Conservation (phyloP, 2,797 vertebrate genomes). For the Enteromius argenteus region DNA sequence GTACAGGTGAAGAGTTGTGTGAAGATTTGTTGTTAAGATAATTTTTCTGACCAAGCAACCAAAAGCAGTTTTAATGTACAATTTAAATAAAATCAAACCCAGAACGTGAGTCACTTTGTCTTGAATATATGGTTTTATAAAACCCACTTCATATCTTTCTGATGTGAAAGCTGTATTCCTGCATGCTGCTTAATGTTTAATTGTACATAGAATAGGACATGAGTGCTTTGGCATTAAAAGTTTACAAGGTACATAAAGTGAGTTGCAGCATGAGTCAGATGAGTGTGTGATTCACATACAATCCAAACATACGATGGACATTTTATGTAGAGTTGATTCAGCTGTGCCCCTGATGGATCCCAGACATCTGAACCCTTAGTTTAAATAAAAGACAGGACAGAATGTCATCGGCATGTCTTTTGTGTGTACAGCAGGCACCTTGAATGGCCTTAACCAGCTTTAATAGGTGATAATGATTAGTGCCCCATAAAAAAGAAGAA, state of each 20-base stretch:
- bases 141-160: constrained; percentile 3
- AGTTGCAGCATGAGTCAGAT: constrained; percentile 26
- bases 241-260: constrained; percentile 42
- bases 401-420: constrained; percentile 68
- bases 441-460: constrained; percentile 81
- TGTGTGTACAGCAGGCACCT: constrained; percentile 75
- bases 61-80: constrained; percentile 50
- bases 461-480: constrained; percentile 85
- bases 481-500: constrained; percentile 60
- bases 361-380: constrained; percentile 61
- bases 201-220: constrained; percentile 49
- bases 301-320: neutral
- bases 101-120: constrained; percentile 35
- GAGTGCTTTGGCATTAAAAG: constrained; percentile 51
- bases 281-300: constrained; percentile 45
- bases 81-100: constrained; percentile 60
- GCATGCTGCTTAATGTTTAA: constrained; percentile 51
- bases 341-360: neutral
- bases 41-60: constrained; percentile 16
- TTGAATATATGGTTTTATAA: constrained; percentile 28
- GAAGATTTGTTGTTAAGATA: neutral
- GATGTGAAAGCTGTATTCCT: constrained; percentile 52
- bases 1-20: neutral
- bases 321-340: neutral
- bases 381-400: constrained; percentile 58